phyloP scores from a whole-genome alignment of 2,888 invertebrate species.

The Notocelia uddmanniana region DNA sequence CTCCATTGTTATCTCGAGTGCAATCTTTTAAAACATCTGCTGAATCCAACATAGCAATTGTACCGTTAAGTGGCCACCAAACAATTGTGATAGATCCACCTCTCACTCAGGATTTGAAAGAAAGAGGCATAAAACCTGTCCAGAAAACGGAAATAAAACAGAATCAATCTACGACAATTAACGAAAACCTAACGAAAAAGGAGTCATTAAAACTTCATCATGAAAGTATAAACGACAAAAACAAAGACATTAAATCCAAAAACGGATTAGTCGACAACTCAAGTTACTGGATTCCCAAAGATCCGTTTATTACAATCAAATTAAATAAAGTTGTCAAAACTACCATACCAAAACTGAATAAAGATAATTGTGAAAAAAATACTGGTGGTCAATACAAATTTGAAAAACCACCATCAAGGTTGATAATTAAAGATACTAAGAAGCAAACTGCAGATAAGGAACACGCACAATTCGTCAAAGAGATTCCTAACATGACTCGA shows the following conservation, averaged over 20 bases:
- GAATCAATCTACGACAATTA: slow-evolving; percentile 35
- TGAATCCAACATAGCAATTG: slow-evolving; percentile 79
- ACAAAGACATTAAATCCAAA: slow-evolving; percentile 53
- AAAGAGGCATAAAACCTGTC: slow-evolving; percentile 39
- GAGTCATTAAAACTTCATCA: slow-evolving; percentile 26
- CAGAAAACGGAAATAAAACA: slow-evolving; percentile 45
- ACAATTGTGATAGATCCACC: slow-evolving; percentile 83
- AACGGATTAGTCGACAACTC: slow-evolving; percentile 65
- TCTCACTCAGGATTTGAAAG: slow-evolving; percentile 59
- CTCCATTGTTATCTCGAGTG: slow-evolving; percentile 75
- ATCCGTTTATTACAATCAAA: slow-evolving; percentile 81
- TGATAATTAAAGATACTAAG: slow-evolving; percentile 76
- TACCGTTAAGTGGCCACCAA: slow-evolving; percentile 83
- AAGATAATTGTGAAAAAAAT: slow-evolving; percentile 71
- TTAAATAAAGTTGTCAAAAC: slow-evolving; percentile 80
- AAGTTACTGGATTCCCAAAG: slow-evolving; percentile 67
- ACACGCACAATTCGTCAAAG: slow-evolving; percentile 58
- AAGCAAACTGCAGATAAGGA: slow-evolving; percentile 57
- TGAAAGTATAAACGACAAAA: slow-evolving; percentile 52
- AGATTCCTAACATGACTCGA: slow-evolving; percentile 83
- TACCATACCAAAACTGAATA: slow-evolving; percentile 76
- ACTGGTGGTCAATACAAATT: slow-evolving; percentile 68
- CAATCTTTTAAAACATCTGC: slow-evolving; percentile 80
- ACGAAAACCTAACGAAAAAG: slow-evolving; percentile 47
- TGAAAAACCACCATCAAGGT: slow-evolving; percentile 75